A percentile compares a stretch with the other conserved stretches of the same genome.
Evolutionary conservation across 2,797 vertebrate species (phyloP).

Genomic region (Gila robusta): DNA sequence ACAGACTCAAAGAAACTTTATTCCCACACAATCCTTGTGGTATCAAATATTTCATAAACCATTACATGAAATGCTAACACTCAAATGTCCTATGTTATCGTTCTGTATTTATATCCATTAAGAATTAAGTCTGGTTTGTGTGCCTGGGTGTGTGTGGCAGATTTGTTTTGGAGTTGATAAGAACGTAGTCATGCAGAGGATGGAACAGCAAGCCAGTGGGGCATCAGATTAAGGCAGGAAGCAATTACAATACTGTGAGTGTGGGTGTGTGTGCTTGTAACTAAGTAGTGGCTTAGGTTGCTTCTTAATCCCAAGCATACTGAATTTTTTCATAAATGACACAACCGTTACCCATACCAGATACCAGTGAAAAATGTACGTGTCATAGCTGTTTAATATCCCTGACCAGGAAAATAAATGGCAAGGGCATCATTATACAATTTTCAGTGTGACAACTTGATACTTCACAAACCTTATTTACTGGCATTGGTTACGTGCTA

Average conservation of each 20-base stretch:
- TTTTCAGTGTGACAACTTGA: slow-evolving; percentile 16
- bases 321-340: neutral
- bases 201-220: slow-evolving; percentile 11
- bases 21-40: slow-evolving; percentile 1
- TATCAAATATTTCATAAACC: neutral
- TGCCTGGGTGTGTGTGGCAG: slow-evolving; percentile 1
- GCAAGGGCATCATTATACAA: neutral
- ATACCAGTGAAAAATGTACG: neutral
- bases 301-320: neutral
- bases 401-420: neutral
- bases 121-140: neutral
- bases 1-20: neutral
- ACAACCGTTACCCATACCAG: neutral
- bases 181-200: slow-evolving; percentile 9
- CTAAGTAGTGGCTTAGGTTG: neutral
- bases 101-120: neutral
- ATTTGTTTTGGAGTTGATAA: slow-evolving; percentile 18
- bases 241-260: slow-evolving; percentile 26
- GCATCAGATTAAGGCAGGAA: slow-evolving; percentile 33
- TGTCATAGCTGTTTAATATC: neutral
- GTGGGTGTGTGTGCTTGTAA: neutral
- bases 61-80: neutral
- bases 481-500: neutral
- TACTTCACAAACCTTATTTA: neutral
- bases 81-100: neutral